phyloP scores from a whole-genome alignment of 2,797 vertebrate species.

The Smutsia gigantea region DNA sequence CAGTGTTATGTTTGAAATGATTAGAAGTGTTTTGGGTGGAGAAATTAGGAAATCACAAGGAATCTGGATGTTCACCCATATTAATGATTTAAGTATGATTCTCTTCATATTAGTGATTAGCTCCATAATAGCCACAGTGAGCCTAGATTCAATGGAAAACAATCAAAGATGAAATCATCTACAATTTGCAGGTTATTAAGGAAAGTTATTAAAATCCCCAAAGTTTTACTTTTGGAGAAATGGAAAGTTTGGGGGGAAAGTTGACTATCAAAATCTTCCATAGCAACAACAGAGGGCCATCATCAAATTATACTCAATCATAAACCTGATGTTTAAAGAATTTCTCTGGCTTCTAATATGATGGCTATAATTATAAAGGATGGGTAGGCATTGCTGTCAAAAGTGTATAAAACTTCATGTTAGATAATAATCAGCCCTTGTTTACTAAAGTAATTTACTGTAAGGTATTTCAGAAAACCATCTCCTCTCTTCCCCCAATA shows the following conservation, averaged over 20 bases:
- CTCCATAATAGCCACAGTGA: slow-evolving; percentile 36
- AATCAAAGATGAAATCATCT: not conserved
- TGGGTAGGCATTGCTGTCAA: not conserved
- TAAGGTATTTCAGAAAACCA: slow-evolving; percentile 5
- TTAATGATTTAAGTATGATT: slow-evolving; percentile 47
- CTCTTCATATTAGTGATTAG: slow-evolving; percentile 57
- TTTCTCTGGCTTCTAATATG: not conserved
- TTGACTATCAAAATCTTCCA: slow-evolving; percentile 12
- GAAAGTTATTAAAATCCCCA: not conserved
- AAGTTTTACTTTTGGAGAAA: slow-evolving; percentile 42
- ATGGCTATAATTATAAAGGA: not conserved
- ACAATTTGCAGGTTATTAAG: not conserved
- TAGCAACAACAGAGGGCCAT: not conserved
- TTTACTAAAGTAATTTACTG: not conserved
- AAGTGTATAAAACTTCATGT: not conserved
- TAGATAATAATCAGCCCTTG: not conserved
- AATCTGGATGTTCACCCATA: slow-evolving; percentile 10
- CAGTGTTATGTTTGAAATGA: slow-evolving; percentile 44
- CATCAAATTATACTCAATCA: not conserved
- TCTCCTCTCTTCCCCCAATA: not conserved
- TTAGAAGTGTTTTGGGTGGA: not conserved
- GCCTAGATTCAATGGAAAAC: not conserved
- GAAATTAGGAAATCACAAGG: slow-evolving; percentile 29
- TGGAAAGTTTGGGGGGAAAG: not conserved
- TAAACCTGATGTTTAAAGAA: not conserved